Conservation (phyloP, 2,888 invertebrate species). For the Scaptomyza cyrtandrae region DNA sequence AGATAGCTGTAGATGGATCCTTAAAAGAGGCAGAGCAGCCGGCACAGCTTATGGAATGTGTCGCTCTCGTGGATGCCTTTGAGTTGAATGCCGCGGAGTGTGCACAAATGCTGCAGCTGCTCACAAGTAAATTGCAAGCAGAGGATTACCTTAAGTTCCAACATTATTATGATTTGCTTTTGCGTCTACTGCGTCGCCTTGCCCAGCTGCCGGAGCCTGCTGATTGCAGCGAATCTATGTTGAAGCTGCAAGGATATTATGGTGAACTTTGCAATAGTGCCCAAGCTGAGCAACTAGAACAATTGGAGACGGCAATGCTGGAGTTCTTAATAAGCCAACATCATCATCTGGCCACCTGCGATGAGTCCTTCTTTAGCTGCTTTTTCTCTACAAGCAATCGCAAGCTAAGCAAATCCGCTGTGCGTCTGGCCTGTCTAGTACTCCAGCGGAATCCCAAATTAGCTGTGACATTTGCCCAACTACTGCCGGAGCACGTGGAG, state of each 20-base stretch:
- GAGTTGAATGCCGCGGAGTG: slow-evolving; percentile 75
- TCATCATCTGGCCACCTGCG: slow-evolving; percentile 86
- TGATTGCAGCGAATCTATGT: slow-evolving; percentile 81
- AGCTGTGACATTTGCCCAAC: slow-evolving; percentile 52
- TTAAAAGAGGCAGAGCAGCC: slow-evolving; percentile 4
- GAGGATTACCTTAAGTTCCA: slow-evolving; percentile 80
- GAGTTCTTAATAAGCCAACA: slow-evolving; percentile 88
- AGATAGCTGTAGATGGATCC: slow-evolving; percentile 52
- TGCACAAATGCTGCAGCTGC: slow-evolving; percentile 70
- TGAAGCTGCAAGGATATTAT: slow-evolving; percentile 85
- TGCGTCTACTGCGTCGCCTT: slow-evolving; percentile 85
- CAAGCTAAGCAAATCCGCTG: slow-evolving; percentile 86
- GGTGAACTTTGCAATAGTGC: slow-evolving; percentile 83
- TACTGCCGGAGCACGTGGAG: slow-evolving; percentile 83
- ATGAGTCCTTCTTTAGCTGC: slow-evolving; percentile 86
- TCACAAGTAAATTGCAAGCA: slow-evolving; percentile 81
- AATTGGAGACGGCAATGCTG: slow-evolving; percentile 86
- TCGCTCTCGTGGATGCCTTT: slow-evolving; percentile 76
- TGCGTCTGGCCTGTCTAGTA: slow-evolving; percentile 87
- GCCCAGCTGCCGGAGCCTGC: slow-evolving; percentile 79
- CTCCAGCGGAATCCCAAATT: slow-evolving; percentile 84
- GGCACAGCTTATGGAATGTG: slow-evolving; percentile 64
- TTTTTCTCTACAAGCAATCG: slow-evolving; percentile 85
- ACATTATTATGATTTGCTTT: slow-evolving; percentile 86
- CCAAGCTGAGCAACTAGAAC: slow-evolving; percentile 84